phyloP scores from a whole-genome alignment of 2,797 vertebrate genomes.

The Crypturellus tataupa region DNA sequence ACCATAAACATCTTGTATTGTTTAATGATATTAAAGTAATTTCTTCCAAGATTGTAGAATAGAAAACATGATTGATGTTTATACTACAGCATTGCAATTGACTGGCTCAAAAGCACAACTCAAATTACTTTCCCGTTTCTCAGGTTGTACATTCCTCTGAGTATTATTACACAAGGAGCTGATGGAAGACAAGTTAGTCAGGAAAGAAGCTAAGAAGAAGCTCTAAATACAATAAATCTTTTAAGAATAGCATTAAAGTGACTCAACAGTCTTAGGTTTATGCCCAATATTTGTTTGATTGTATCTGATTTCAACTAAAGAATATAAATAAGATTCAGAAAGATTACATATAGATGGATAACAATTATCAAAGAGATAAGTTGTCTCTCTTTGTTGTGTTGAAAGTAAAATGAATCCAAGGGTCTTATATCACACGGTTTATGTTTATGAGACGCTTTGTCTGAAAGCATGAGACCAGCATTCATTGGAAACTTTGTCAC shows the following conservation, averaged over 20 bases:
- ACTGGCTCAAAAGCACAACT: not conserved
- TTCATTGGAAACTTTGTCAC: not conserved
- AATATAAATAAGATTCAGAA: not conserved
- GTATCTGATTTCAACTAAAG: not conserved
- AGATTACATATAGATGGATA: not conserved
- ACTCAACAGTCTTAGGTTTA: not conserved
- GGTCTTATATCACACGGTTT: not conserved
- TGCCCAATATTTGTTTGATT: not conserved
- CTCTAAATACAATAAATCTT: not conserved
- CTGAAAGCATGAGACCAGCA: not conserved
- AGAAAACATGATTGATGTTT: not conserved
- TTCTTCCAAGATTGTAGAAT: not conserved
- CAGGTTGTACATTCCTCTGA: not conserved
- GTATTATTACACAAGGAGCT: not conserved
- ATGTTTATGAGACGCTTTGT: not conserved
- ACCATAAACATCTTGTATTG: not conserved
- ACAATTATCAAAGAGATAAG: not conserved
- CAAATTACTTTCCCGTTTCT: not conserved
- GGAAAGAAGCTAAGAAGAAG: not conserved
- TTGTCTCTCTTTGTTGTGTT: not conserved
- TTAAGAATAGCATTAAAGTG: not conserved
- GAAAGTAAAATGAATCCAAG: not conserved
- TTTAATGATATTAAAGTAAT: not conserved
- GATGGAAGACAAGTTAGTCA: not conserved
- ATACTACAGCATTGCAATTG: not conserved